Percentiles rank a stretch among this genome's conserved stretches.
These are phyloP conservation scores for Trichosurus vulpecula DNA, from an alignment of 2,797 vertebrate genomes.

Conservation along the genomic window DNA sequence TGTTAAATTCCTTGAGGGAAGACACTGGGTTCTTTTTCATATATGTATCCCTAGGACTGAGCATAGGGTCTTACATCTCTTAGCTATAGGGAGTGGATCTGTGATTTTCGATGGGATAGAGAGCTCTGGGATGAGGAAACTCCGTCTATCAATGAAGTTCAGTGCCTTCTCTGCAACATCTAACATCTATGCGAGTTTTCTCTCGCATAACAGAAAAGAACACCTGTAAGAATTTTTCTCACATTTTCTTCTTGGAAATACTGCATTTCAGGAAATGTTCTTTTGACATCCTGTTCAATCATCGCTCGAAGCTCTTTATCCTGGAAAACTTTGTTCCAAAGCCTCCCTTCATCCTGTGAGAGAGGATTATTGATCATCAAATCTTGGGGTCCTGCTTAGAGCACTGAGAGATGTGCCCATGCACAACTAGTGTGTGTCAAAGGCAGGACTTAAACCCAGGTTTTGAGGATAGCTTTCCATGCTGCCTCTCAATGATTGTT, in stretches of 20 bases:
- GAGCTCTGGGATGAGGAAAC: neutral
- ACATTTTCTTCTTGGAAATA: no score
- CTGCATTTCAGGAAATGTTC: slow-evolving; percentile 87
- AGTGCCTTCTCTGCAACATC: neutral
- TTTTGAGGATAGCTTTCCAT: neutral
- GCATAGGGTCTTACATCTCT: neutral
- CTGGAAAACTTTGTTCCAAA: slow-evolving; percentile 98
- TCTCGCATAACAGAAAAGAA: no score
- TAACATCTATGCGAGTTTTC: no score
- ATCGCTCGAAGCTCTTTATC: slow-evolving; percentile 97
- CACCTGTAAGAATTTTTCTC: no score
- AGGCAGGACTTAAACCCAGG: neutral
- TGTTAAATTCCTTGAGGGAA: neutral
- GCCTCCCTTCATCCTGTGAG: slow-evolving; percentile 83
- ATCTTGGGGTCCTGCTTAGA: no score
- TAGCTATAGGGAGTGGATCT: neutral
- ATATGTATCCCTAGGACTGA: neutral
- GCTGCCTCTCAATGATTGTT: neutral
- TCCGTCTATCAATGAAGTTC: neutral
- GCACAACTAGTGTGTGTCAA: neutral
- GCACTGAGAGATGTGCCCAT: neutral
- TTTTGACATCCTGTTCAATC: slow-evolving; percentile 97
- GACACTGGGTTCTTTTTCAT: neutral
- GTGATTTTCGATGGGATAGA: neutral
- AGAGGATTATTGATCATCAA: no score